Conservation (phyloP, 2,888 invertebrate species). For the Thalpophila matura region DNA sequence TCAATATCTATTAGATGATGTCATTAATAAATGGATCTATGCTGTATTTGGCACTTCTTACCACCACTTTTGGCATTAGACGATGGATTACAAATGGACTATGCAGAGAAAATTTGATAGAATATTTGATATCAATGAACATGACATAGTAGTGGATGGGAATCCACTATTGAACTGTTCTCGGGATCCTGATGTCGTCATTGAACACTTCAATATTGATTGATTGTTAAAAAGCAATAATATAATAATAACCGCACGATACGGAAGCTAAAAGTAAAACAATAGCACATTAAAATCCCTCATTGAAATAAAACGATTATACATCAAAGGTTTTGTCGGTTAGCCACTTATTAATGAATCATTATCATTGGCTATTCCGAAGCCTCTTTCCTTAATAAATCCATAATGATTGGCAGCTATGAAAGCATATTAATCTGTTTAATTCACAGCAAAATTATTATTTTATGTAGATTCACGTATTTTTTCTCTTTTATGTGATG, state of each 20-base stretch:
- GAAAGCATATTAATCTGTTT: constrained; percentile 16
- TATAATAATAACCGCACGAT: constrained; percentile 14
- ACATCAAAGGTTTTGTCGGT: neutral
- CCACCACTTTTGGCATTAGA: neutral
- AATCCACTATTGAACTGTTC: no score
- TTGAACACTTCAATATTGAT: constrained; percentile 17
- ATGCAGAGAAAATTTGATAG: neutral
- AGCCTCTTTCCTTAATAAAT: constrained; percentile 12
- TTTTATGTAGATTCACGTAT: neutral
- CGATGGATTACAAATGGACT: neutral
- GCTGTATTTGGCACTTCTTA: neutral
- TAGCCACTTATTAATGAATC: neutral
- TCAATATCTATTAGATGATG: no score
- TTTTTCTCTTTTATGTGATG: constrained; percentile 6
- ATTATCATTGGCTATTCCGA: neutral
- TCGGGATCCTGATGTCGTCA: no score
- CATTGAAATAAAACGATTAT: neutral
- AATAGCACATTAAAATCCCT: constrained; percentile 1
- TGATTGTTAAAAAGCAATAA: constrained; percentile 20
- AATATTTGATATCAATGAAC: neutral
- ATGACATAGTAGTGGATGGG: neutral
- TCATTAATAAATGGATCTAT: neutral
- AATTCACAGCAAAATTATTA: neutral
- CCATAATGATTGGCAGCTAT: constrained; percentile 3
- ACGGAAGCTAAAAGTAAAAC: constrained; percentile 2